phyloP scores from a whole-genome alignment of 2,888 invertebrate genomes.

The Latrodectus hesperus region DNA sequence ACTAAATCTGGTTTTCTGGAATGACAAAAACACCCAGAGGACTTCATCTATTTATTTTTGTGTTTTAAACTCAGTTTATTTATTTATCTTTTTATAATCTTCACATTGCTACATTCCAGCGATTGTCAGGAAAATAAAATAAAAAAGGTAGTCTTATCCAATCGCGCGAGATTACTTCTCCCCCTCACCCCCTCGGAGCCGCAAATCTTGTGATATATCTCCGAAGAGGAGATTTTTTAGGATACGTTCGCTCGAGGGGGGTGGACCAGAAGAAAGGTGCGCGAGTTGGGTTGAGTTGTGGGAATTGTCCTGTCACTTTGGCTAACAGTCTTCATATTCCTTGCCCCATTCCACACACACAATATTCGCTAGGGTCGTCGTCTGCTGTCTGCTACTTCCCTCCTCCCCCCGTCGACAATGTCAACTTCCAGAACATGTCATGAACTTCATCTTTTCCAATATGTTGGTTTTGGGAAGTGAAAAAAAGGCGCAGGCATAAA shows the following conservation, averaged over 20 bases:
- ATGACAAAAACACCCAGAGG: conserved; percentile 42
- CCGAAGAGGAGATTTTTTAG: conserved; percentile 35
- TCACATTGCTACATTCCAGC: conserved; percentile 10
- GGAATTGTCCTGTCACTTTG: conserved; percentile 52
- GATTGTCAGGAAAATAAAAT: conserved; percentile 3
- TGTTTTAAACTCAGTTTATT: not conserved
- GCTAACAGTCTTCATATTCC: not conserved
- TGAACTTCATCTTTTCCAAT: conserved; percentile 51
- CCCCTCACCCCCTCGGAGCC: not conserved
- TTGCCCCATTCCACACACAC: conserved; percentile 6
- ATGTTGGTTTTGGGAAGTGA: conserved; percentile 24
- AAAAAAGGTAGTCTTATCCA: conserved; percentile 37
- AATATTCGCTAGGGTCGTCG: not conserved
- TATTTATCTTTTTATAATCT: not conserved
- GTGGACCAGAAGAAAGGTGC: not conserved
- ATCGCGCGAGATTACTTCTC: conserved; percentile 48
- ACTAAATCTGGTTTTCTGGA: conserved; percentile 34
- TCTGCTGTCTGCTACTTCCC: too few species aligned
- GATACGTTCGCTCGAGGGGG: not conserved
- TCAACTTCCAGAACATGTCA: conserved; percentile 13
- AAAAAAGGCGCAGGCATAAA: too few species aligned
- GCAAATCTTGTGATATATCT: conserved; percentile 50
- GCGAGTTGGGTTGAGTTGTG: conserved; percentile 1
- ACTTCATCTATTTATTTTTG: not conserved
- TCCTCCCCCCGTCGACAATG: not conserved